A percentile compares a stretch with the other conserved stretches of the same genome.
phyloP scores from a whole-genome alignment of 2,888 invertebrate genomes.

The Halictus quadricinctus region DNA sequence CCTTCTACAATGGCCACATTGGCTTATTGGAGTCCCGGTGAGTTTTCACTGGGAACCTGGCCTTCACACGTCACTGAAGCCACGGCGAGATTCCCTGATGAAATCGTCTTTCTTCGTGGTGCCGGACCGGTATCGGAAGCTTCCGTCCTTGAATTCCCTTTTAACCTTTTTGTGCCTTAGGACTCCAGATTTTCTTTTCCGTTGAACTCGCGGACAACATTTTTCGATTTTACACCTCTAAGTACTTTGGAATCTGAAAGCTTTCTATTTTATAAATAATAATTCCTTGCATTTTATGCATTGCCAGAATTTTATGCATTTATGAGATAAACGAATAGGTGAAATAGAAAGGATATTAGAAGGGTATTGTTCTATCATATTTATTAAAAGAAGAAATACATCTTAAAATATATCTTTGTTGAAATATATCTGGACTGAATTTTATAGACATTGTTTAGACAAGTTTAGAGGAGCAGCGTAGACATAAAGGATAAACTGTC shows the following conservation, averaged over 20 bases:
- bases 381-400: too few species aligned
- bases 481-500: too few species aligned
- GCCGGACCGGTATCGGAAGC: not conserved
- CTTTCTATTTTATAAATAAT: too few species aligned
- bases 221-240: not conserved
- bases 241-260: not conserved
- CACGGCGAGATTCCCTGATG: slow-evolving; percentile 48
- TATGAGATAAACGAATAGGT: too few species aligned
- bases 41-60: slow-evolving; percentile 42
- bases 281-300: too few species aligned
- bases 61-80: slow-evolving; percentile 57
- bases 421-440: not conserved
- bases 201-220: not conserved
- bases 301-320: too few species aligned
- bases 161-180: slow-evolving; percentile 3
- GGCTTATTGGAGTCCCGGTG: slow-evolving; percentile 43
- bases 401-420: not conserved
- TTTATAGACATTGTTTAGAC: not conserved
- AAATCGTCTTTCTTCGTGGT: slow-evolving; percentile 39
- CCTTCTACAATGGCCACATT: slow-evolving; percentile 24
- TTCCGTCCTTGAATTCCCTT: slow-evolving; percentile 27
- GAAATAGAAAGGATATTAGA: too few species aligned
- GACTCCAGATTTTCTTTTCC: not conserved
- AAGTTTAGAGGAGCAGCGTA: too few species aligned
- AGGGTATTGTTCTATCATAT: too few species aligned